phyloP scores from a whole-genome alignment of 2,797 vertebrate species.

The Masticophis lateralis region DNA sequence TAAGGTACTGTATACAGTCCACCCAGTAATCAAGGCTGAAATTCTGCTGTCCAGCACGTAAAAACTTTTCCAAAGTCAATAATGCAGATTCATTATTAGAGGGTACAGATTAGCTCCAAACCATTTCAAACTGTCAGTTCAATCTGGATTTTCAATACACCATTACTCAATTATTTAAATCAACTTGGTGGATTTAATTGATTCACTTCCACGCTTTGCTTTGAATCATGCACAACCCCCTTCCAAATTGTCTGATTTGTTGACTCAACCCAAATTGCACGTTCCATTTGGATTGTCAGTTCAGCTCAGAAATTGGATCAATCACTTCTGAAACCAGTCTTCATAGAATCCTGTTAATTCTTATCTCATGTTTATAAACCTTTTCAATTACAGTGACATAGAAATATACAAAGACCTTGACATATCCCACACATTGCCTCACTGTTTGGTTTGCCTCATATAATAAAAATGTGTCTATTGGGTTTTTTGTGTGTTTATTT shows the following conservation, averaged over 20 bases:
- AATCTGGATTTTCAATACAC: not conserved
- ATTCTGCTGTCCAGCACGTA: not conserved
- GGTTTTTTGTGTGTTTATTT: constrained; percentile 25
- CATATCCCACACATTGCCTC: constrained; percentile 11
- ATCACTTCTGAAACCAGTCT: not conserved
- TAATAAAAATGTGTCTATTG: constrained; percentile 17
- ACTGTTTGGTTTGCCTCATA: not conserved
- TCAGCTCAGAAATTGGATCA: constrained; percentile 16
- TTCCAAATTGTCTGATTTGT: not conserved
- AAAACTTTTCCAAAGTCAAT: not conserved
- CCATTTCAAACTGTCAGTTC: not conserved
- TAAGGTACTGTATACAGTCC: not conserved
- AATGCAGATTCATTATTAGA: not conserved
- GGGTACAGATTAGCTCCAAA: not conserved
- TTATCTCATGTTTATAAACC: not conserved
- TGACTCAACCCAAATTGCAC: not conserved
- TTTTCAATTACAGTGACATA: constrained; percentile 31
- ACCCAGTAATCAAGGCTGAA: constrained; percentile 2
- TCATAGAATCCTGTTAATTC: not conserved
- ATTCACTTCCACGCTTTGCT: not conserved
- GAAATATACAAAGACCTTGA: constrained; percentile 29
- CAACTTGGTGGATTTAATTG: not conserved
- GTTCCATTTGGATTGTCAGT: not conserved
- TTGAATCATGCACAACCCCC: not conserved
- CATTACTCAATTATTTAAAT: not conserved